These are phyloP conservation scores for Temnothorax curvispinosus DNA, from an alignment of 1,140 invertebrate species.

Conservation along the genomic window DNA sequence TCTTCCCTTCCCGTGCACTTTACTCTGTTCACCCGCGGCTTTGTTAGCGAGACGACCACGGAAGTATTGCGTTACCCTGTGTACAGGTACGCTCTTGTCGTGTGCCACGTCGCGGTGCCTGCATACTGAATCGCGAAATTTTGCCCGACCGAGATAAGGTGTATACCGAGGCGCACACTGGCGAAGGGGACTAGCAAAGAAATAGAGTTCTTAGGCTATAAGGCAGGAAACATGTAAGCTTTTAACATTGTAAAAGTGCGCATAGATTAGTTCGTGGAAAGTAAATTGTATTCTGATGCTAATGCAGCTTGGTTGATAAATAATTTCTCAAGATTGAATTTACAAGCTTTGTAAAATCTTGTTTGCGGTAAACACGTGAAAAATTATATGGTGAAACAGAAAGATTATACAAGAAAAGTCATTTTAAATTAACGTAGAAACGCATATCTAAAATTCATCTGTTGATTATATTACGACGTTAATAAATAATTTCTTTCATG, in stretches of 20 bases:
- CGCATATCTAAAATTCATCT: background rate
- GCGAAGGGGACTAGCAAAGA: slow-evolving; percentile 29
- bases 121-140: slow-evolving; percentile 63
- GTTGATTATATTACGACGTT: background rate
- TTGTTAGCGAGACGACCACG: slow-evolving; percentile 53
- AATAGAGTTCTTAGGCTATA: slow-evolving; percentile 36
- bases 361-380: background rate
- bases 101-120: slow-evolving; percentile 43
- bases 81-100: slow-evolving; percentile 39
- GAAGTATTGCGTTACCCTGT: slow-evolving; percentile 54
- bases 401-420: background rate
- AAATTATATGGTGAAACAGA: background rate
- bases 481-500: background rate
- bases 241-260: slow-evolving; percentile 21
- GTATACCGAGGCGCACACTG: slow-evolving; percentile 17
- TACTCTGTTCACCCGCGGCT: slow-evolving; percentile 6
- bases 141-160: slow-evolving; percentile 46
- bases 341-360: background rate
- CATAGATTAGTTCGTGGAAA: slow-evolving; percentile 27
- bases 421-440: background rate
- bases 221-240: slow-evolving; percentile 9
- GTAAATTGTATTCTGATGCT: slow-evolving; percentile 15
- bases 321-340: background rate
- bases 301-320: slow-evolving; percentile 6
- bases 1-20: background rate